A percentile compares a stretch with the other conserved stretches of the same genome.
These are phyloP conservation scores for Dromiciops gliroides DNA, from an alignment of 2,113 vertebrate genomes.

Conservation along the genomic window DNA sequence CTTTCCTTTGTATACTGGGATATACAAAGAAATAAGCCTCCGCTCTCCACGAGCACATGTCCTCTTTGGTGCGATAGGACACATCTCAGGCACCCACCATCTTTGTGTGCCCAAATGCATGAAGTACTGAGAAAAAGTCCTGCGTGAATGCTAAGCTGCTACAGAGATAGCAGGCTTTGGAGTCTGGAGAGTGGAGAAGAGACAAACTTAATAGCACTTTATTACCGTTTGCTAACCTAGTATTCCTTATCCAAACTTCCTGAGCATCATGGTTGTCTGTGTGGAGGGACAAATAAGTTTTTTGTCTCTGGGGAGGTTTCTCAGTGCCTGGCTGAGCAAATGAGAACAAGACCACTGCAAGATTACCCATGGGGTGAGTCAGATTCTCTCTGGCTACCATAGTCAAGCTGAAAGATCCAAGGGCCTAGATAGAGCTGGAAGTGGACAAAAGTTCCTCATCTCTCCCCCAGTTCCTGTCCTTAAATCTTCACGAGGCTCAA, in stretches of 20 bases:
- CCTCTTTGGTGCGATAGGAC: background rate
- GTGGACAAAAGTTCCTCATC: background rate
- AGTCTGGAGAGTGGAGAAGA: background rate
- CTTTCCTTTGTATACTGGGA: background rate
- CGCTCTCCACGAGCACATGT: background rate
- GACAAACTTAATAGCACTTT: background rate
- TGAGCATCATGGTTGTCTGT: background rate
- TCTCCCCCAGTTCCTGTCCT: background rate
- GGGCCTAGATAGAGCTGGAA: background rate
- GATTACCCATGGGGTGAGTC: background rate
- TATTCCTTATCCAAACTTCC: background rate
- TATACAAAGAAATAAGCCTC: background rate
- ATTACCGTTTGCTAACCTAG: background rate
- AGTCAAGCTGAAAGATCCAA: background rate
- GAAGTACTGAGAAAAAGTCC: background rate
- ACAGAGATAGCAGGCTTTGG: background rate
- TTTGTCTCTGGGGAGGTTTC: background rate
- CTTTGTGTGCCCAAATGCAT: background rate
- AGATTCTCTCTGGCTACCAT: background rate
- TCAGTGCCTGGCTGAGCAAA: background rate
- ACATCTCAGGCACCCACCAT: background rate
- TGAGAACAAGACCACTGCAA: background rate
- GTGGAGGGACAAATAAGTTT: background rate
- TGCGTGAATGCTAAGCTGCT: background rate
- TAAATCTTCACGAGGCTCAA: background rate